These are phyloP conservation scores for Tipula lateralis DNA, from an alignment of 2,888 invertebrate species.

Conservation along the genomic window DNA sequence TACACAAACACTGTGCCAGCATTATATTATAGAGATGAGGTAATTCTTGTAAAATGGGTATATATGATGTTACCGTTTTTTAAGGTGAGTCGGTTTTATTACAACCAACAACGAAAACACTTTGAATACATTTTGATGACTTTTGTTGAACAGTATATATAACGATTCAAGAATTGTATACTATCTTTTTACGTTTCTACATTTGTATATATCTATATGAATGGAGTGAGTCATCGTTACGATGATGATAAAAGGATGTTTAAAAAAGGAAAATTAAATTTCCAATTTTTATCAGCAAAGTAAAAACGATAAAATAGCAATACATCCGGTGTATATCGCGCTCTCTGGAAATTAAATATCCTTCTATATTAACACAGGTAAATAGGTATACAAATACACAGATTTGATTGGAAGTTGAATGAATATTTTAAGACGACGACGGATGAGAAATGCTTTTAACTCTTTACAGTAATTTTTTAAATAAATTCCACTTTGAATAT, in stretches of 20 bases:
- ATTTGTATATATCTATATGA: background rate
- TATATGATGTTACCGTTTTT: background rate
- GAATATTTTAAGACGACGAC: background rate
- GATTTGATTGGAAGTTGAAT: background rate
- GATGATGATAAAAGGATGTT: constrained; percentile 3
- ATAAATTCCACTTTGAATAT: background rate
- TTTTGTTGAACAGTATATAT: background rate
- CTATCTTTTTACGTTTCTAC: too few relatives aligned
- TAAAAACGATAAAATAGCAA: background rate
- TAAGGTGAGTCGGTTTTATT: background rate
- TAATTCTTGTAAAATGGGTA: background rate
- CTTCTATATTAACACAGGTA: background rate
- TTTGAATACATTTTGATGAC: constrained; percentile 9
- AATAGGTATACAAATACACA: background rate
- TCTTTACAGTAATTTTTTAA: background rate
- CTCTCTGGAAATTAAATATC: background rate
- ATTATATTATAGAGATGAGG: background rate
- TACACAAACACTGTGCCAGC: background rate
- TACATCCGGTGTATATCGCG: background rate
- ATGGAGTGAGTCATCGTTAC: background rate
- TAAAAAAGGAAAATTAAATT: background rate
- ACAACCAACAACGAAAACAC: background rate
- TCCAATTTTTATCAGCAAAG: background rate
- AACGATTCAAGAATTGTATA: background rate
- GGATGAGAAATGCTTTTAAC: background rate